Conservation (phyloP, 1,140 invertebrate genomes). For the Myzus persicae region DNA sequence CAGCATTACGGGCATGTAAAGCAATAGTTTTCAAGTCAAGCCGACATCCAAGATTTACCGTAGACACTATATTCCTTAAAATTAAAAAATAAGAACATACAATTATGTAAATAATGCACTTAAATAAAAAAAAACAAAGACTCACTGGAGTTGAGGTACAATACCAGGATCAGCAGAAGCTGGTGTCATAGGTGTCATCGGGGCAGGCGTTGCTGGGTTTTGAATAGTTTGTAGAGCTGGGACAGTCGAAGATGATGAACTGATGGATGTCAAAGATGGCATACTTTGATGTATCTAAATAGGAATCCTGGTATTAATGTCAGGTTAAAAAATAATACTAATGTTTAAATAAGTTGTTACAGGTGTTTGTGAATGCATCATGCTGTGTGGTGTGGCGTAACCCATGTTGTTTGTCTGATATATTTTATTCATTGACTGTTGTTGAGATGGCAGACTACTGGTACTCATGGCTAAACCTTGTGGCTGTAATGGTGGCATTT, state of each 20-base stretch:
- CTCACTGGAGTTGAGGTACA: slow-evolving; percentile 92
- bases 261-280: slow-evolving; percentile 72
- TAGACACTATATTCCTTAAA: slow-evolving; percentile 94
- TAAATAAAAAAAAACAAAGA: slow-evolving; percentile 60
- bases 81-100: background rate
- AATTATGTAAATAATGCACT: background rate
- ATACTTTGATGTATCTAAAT: slow-evolving; percentile 79
- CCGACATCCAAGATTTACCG: slow-evolving; percentile 96
- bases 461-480: slow-evolving; percentile 68
- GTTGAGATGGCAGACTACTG: slow-evolving; percentile 67
- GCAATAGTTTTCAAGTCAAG: slow-evolving; percentile 97
- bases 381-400: slow-evolving; percentile 76
- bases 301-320: background rate
- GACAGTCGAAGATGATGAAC: slow-evolving; percentile 56
- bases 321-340: background rate
- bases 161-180: slow-evolving; percentile 93
- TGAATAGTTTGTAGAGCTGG: slow-evolving; percentile 42
- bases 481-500: slow-evolving; percentile 75
- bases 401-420: slow-evolving; percentile 72
- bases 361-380: slow-evolving; percentile 89
- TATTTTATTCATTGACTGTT: slow-evolving; percentile 69
- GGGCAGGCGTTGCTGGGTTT: slow-evolving; percentile 75
- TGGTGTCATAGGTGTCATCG: slow-evolving; percentile 94
- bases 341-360: slow-evolving; percentile 67
- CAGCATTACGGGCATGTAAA: slow-evolving; percentile 97